Evolutionary conservation across 2,113 vertebrate species (phyloP).

Genomic region (Centropristis striata): DNA sequence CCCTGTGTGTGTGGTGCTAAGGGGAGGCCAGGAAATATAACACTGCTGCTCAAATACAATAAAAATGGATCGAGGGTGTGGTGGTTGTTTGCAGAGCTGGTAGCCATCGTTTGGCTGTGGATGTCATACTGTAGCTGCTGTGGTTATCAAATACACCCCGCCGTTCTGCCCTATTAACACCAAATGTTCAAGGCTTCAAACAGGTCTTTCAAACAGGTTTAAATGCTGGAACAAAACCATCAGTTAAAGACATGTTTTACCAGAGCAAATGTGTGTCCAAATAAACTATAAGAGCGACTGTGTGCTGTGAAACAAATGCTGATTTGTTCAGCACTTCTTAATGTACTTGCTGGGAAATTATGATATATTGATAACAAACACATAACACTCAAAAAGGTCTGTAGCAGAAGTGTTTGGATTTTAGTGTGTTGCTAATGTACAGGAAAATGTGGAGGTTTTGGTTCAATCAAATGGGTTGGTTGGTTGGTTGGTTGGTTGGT

Average conservation of each 20-base stretch:
- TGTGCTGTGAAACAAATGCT: slow-evolving; percentile 19
- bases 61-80: slow-evolving; percentile 98
- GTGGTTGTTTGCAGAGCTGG: slow-evolving; percentile 94
- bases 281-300: slow-evolving; percentile 19
- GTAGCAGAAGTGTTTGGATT: background rate
- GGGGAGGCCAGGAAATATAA: slow-evolving; percentile 97
- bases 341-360: slow-evolving; percentile 12
- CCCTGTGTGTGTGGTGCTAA: slow-evolving; percentile 99
- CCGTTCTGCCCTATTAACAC: slow-evolving; percentile 83
- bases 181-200: slow-evolving; percentile 68
- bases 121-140: slow-evolving; percentile 91
- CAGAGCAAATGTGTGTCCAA: slow-evolving; percentile 41
- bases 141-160: slow-evolving; percentile 82
- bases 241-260: slow-evolving; percentile 58
- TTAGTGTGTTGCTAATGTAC: slow-evolving; percentile 12
- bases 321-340: slow-evolving; percentile 23
- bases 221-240: slow-evolving; percentile 67
- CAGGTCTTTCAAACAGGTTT: slow-evolving; percentile 64
- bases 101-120: slow-evolving; percentile 91
- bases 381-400: background rate
- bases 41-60: slow-evolving; percentile 98
- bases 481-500: too few species aligned
- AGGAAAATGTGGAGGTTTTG: slow-evolving; percentile 3
- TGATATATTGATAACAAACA: background rate
- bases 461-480: slow-evolving; percentile 1